Conservation (phyloP, 2,113 vertebrate species). For the Pogona vitticeps region DNA sequence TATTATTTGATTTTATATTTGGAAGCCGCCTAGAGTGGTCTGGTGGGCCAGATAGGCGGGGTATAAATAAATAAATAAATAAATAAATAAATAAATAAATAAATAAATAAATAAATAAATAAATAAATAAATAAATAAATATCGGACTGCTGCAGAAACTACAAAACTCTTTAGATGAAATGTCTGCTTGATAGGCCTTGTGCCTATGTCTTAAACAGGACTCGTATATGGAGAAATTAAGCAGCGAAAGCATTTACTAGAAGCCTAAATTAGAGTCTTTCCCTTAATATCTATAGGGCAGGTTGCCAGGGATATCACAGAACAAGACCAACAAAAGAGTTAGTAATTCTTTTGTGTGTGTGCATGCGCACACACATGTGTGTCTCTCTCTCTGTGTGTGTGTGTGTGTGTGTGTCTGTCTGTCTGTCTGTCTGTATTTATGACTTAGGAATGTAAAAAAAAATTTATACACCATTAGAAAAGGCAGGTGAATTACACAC, state of each 20-base stretch:
- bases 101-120: no score
- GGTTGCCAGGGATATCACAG: neutral
- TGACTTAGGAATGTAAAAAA: neutral
- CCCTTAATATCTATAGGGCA: neutral
- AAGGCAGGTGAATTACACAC: slow-evolving; percentile 8
- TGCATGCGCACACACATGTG: neutral
- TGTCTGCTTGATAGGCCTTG: neutral
- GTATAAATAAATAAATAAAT: no score
- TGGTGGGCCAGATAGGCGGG: no score
- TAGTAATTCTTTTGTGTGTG: neutral
- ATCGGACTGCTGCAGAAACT: neutral
- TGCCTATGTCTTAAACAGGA: neutral
- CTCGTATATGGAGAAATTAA: neutral
- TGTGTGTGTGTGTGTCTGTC: neutral
- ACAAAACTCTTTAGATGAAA: neutral
- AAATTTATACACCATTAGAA: neutral
- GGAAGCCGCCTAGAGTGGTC: no score
- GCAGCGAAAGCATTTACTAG: neutral
- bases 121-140: no score
- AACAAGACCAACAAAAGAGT: neutral
- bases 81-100: no score
- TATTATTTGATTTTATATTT: no score
- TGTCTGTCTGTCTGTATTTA: neutral
- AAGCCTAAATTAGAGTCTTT: neutral
- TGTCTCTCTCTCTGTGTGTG: neutral